Percentiles rank a stretch among this genome's conserved stretches.
Conservation (phyloP, 2,797 vertebrate species). For the Dicrostonyx torquatus region DNA sequence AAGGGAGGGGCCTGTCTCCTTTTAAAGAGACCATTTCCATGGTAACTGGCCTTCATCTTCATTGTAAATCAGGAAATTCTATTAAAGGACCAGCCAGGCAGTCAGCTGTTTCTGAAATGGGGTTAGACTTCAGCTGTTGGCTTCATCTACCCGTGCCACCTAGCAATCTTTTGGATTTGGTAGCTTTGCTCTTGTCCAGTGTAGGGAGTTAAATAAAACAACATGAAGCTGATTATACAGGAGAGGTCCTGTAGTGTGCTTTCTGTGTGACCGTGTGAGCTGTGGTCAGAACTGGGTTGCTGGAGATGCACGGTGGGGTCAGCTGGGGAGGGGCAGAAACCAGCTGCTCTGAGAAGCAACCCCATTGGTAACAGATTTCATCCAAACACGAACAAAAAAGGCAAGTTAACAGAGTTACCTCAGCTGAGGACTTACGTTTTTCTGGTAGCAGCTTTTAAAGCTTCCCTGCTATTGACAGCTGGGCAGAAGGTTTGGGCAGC, state of each 20-base stretch:
- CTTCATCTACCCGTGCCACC: slow-evolving; percentile 51
- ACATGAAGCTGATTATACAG: background rate
- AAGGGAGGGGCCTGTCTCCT: slow-evolving; percentile 54
- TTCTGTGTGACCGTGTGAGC: background rate
- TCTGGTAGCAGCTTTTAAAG: background rate
- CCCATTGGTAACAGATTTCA: slow-evolving; percentile 29
- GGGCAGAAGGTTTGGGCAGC: background rate
- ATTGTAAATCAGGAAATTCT: slow-evolving; percentile 76
- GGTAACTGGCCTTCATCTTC: slow-evolving; percentile 76
- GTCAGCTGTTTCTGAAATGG: slow-evolving; percentile 65
- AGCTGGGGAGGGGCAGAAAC: slow-evolving; percentile 17
- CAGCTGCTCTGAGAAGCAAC: background rate
- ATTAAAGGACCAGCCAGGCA: slow-evolving; percentile 68
- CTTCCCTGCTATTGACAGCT: background rate
- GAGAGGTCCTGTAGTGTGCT: background rate
- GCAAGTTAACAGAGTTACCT: background rate
- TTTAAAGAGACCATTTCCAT: slow-evolving; percentile 77
- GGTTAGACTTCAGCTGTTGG: slow-evolving; percentile 59
- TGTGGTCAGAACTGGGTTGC: background rate
- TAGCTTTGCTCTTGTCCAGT: slow-evolving; percentile 30
- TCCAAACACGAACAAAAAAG: slow-evolving; percentile 11
- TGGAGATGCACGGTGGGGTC: background rate
- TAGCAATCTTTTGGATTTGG: slow-evolving; percentile 55
- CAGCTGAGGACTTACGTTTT: background rate
- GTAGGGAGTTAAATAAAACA: slow-evolving; percentile 46